Base-by-base conservation (phyloP, 2,113 vertebrate genomes). In the Labeo rohita region DNA sequence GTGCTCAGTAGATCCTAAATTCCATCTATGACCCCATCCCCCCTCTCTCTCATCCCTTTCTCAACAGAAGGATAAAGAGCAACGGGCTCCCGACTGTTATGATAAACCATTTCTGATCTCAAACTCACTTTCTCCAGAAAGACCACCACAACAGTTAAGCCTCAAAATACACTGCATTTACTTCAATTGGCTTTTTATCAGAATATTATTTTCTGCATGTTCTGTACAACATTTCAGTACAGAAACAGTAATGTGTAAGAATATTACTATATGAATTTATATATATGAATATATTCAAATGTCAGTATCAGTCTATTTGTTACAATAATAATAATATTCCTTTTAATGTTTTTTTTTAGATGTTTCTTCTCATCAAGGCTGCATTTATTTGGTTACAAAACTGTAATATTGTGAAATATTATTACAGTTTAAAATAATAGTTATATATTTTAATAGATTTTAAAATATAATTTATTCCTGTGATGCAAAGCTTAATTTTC, bases 1-100 rank as follows among this genome's bases (percentile, higher is more conserved):
- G 84, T 83, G 80, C 70, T 84, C 50, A 70, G 66, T 81, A 28
- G 47, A 45, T 61, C 47, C 84, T 84, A 76, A 65, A 89, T 80
- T 85, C 49, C 3, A n/a, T 81, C 59, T 68, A 59, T 83, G 66
- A 54, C 49, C 63, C 52, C 85, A 36, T 56, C 61, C 23, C 80
- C 50, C 56, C 21, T 56, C 56, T 16, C 65, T 8, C 16, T 16
- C 47, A 39, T 54, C 13, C 21, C 3, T 47, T 59, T 65, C 56
- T 77, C 2, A 39, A 21, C 4, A 52, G 15, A 82, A 73, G 50
- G 68, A 56, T 73, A 28, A 84, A n/a, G 13, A 68, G 47, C n/a
- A 82, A 50, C 2, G 0, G 4, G n/a, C 12, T 66, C n/a, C 68
- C 2, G 16, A 72, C 18, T 13, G 5, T 59, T 61, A 8, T 36